phyloP scores from a whole-genome alignment of 2,113 vertebrate species.

The Archilochus colubris region DNA sequence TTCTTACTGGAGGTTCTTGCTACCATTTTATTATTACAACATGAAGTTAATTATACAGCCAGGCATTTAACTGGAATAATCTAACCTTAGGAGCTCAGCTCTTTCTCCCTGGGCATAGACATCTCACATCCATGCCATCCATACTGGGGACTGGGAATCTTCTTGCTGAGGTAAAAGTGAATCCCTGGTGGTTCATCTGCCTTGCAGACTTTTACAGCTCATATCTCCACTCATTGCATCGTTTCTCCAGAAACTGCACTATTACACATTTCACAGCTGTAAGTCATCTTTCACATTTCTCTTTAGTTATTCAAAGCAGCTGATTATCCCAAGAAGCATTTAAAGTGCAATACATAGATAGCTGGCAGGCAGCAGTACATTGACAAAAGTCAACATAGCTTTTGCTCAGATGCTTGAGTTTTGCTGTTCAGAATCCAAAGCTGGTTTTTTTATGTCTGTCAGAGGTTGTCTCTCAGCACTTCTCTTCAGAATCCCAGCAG shows the following conservation, averaged over 20 bases:
- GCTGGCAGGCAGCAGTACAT: not conserved
- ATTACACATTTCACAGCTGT: not conserved
- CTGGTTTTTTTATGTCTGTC: constrained; percentile 29
- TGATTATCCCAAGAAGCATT: not conserved
- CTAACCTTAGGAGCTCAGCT: not conserved
- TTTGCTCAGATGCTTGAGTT: not conserved
- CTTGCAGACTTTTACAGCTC: not conserved
- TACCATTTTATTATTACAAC: constrained; percentile 7
- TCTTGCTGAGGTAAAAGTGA: not conserved
- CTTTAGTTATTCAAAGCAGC: not conserved
- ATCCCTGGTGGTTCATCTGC: not conserved
- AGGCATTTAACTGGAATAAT: not conserved
- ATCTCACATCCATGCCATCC: not conserved
- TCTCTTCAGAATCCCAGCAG: constrained; percentile 37
- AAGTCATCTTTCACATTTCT: not conserved
- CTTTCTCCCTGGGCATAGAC: not conserved
- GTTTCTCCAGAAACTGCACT: not conserved
- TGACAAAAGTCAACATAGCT: not conserved
- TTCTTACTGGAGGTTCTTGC: constrained; percentile 9
- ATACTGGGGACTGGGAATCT: not conserved
- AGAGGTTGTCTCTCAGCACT: constrained; percentile 39
- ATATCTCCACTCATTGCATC: not conserved
- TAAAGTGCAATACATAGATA: not conserved
- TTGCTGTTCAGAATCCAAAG: constrained; percentile 10
- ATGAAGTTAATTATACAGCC: constrained; percentile 18